Percentiles rank a stretch among this genome's conserved stretches.
Conservation (phyloP, 2,113 vertebrate genomes). For the Cercocebus atys region DNA sequence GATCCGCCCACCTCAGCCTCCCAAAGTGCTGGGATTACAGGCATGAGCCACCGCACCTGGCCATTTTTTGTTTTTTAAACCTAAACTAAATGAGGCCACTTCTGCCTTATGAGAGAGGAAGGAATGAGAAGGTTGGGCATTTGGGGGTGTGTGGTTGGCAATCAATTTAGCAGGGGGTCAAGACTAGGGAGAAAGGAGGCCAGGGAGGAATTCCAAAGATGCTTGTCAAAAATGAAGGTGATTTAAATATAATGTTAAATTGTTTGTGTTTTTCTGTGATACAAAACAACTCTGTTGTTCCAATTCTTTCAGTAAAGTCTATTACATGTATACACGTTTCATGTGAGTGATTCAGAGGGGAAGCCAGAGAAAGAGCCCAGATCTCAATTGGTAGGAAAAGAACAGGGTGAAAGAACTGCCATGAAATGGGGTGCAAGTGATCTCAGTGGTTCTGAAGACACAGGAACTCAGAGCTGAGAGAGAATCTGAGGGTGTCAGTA, state of each 20-base stretch:
- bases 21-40: too few relatives aligned
- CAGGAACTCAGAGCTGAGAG: not conserved
- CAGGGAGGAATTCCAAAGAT: not conserved
- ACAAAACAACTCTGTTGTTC: not conserved
- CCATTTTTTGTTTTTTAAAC: not conserved
- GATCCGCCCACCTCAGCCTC: rapidly evolving
- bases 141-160: too few relatives aligned
- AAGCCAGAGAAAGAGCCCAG: not conserved
- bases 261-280: not conserved
- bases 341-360: not conserved
- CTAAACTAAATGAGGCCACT: not conserved
- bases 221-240: not conserved
- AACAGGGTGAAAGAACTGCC: not conserved
- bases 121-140: not conserved
- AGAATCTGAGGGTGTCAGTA: not conserved
- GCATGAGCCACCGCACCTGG: too few relatives aligned
- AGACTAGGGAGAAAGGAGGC: not conserved
- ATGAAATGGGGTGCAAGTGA: not conserved
- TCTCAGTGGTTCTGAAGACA: not conserved
- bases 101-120: not conserved
- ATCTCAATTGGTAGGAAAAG: not conserved
- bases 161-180: not conserved
- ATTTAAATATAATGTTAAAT: not conserved
- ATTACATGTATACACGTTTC: rapidly evolving
- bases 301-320: not conserved